Percentiles rank a stretch among this genome's conserved stretches.
phyloP scores from a whole-genome alignment of 2,113 vertebrate genomes.

The Apodemus sylvaticus region DNA sequence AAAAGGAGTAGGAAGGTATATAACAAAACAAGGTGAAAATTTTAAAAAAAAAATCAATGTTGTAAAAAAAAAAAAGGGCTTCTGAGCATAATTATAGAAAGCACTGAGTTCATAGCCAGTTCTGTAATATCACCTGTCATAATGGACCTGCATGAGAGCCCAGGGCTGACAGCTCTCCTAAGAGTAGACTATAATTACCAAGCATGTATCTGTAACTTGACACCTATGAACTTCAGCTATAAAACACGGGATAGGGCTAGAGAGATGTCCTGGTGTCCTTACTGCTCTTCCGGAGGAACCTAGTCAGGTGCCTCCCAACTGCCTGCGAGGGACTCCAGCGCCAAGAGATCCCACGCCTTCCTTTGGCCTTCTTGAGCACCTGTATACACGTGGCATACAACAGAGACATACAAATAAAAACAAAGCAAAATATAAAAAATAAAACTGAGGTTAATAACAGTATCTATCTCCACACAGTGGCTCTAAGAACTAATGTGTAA shows the following conservation, averaged over 20 bases:
- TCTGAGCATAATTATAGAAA: no score
- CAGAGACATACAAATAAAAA: neutral
- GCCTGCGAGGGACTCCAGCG: neutral
- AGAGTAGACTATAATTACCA: neutral
- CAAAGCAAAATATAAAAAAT: neutral
- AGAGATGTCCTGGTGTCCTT: neutral
- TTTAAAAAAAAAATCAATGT: no score
- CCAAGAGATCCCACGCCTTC: neutral
- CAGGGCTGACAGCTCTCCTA: neutral
- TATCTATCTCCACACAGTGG: neutral
- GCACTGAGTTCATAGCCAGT: neutral
- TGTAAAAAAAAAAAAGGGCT: neutral
- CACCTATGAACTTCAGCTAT: neutral
- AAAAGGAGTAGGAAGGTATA: neutral
- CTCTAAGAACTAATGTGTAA: neutral
- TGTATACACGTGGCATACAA: no score
- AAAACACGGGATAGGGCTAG: neutral
- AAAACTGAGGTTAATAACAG: neutral
- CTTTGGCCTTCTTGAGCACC: no score
- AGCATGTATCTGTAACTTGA: neutral
- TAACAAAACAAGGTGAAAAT: no score
- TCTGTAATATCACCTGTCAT: neutral
- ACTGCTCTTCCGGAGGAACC: neutral
- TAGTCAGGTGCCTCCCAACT: neutral
- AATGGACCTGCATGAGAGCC: neutral